Evolutionary conservation across 2,797 vertebrate species (phyloP).

Genomic region (Bradypus variegatus): DNA sequence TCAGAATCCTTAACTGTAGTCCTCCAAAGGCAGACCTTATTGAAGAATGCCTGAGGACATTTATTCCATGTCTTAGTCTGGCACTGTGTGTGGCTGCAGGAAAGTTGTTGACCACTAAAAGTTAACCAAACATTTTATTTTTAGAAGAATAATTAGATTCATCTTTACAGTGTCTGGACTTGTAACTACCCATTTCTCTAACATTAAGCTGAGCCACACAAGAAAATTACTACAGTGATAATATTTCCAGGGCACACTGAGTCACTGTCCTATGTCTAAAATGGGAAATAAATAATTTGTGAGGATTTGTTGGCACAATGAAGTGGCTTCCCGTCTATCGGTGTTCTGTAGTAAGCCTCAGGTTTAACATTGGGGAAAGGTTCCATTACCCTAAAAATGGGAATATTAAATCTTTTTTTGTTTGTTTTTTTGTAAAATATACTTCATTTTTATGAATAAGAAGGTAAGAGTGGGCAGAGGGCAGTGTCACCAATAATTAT

Average conservation of each 20-base stretch:
- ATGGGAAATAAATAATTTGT: constrained; percentile 72
- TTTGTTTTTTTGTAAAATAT: background rate
- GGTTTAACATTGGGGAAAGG: constrained; percentile 25
- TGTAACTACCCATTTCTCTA: constrained; percentile 71
- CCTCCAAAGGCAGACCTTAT: background rate
- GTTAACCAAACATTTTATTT: constrained; percentile 74
- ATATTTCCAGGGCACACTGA: constrained; percentile 76
- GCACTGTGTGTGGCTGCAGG: constrained; percentile 54
- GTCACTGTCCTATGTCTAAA: constrained; percentile 74
- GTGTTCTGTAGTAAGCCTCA: constrained; percentile 15
- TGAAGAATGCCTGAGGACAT: constrained; percentile 35
- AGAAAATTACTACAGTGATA: constrained; percentile 73
- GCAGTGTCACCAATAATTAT: constrained; percentile 41
- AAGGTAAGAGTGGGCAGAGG: background rate
- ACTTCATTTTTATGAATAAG: constrained; percentile 19
- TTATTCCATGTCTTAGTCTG: constrained; percentile 56
- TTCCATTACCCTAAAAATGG: background rate
- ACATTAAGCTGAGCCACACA: constrained; percentile 70
- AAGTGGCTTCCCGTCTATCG: constrained; percentile 20
- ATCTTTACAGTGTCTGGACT: constrained; percentile 66
- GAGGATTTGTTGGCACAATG: constrained; percentile 59
- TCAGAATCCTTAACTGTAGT: background rate
- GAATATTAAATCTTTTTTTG: background rate
- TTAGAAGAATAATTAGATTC: constrained; percentile 67
- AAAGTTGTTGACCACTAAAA: constrained; percentile 70